Base-by-base conservation (phyloP, 37 sponge, comb jelly and placozoan genomes). In the Haliclona indistincta region DNA sequence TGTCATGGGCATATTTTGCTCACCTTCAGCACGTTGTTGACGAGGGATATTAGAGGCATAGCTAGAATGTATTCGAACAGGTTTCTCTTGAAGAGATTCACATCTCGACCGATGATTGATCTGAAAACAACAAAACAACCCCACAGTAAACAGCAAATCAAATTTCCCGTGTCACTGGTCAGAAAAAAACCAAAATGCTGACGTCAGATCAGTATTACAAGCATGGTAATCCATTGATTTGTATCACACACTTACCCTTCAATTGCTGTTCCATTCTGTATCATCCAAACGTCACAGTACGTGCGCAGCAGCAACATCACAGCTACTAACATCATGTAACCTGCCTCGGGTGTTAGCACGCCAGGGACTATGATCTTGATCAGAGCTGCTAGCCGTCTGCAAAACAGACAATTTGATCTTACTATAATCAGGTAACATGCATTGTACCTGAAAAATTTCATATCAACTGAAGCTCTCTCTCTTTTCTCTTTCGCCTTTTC, bases 281-380 rank as follows among this genome's bases (percentile, higher is more conserved):
- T 96, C 91, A 96, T 93, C 97, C 97, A 96, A 4, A 96, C 83
- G 56, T 96, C 97, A 77, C 90, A 85, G 62, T 83, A 86, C 33
- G 97, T 96, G 43, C 97, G 77, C 53, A 85, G 38, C 3, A 96
- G 68, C 61, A 96, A 42, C 85, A 86, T 78, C 20, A 86, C 54
- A 40, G 97, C 97, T 28, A 96, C 88, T 35, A 96, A 35, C 0
- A 89, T 7, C 35, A 96, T 53, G 66, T 86, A 93, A 23, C 81
- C 94, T n/a, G 49, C 42, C 78, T 90, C 91, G 2, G 86, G 68
- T 17, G 77, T 74, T 49, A 93, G 74, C 38, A 84, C 35, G n/a
- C 94, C 85, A 19, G 94, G 94, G 37, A 93, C 43, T 2, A 85
- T 38, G 70, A 93, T 88, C 43, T 65, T 76, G 25, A 93, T 54